Evolutionary conservation across 2,797 vertebrate species (phyloP), one percentile per base, ranked within the genome.

Genomic region (Cichlasoma orientale): DNA sequence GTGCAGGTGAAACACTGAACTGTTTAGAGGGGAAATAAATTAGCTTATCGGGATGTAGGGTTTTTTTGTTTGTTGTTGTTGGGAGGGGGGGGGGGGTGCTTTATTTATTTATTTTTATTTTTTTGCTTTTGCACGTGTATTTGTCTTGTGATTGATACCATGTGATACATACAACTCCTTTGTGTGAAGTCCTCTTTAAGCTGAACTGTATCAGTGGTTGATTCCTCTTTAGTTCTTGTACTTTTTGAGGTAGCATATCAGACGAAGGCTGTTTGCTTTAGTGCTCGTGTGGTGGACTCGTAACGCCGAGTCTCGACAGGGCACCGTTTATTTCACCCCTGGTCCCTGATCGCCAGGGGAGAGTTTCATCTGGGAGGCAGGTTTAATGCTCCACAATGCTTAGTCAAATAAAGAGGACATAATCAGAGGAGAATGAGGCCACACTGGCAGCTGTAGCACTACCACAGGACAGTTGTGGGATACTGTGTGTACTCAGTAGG

Each of bases 121-220:
- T 47, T 80, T 83, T 75, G 38, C 71, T 89, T 87, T 79, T 91
- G 89, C 88, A 88, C 88, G 88, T 82, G 80, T 66, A 68, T 50
- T 76, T 89, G 84, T 93, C 79, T 82, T 82, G 93, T 94, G 80
- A 82, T 83, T 77, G 82, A 82, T 79, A 66, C 82, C 72, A 71
- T 87, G 89, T 92, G 84, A 86, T 84, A 72, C 54, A 72, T 76
- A 84, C 72, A 83, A 55, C 77, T 55, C 74, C 57, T 83, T 78
- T 75, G 71, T 88, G 92, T 90, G 7, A 81, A 88, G 53, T 82
- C 59, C 47, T 63, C 74, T 73, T 70, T 58, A 41, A 59, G 72
- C 81, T 78, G 77, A 87, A 82, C 59, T 58, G 44, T 68, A 54
- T 74, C 83, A 70, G 86, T 83, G 84, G 36, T 80, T 83, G 77